Evolutionary conservation across 2,888 invertebrate species (phyloP), one percentile per base, ranked within the genome.

Genomic region (Orthosia incerta): DNA sequence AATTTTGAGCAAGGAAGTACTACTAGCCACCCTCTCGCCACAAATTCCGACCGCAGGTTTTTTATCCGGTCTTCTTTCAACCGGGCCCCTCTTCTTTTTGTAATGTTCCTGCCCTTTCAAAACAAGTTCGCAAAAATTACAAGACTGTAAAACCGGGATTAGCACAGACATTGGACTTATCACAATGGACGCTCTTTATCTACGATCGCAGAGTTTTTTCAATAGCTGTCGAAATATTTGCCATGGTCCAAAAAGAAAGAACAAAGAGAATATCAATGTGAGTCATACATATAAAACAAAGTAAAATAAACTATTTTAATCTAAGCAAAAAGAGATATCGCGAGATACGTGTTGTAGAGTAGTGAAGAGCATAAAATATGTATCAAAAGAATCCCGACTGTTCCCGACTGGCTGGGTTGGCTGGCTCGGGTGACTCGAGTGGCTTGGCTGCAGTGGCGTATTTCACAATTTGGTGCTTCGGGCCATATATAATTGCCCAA

Each of bases 291-390:
- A 69, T 71, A 88, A 90, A 90, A 88, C 87, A 90, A 88, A 89
- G 86, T 80, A 85, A 87, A 87, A 87, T 88, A 89, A 91, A 93
- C 90, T 91, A 91, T 92, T 92, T 91, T 92, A 92, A 92, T 93
- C 90, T 91, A 89, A 91, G 89, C 89, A 91, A 90, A 89, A 90
- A 89, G 90, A 92, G 91, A 91, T 89, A 90, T 92, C 88, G 89
- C 88, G 88, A 88, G 91, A 90, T 91, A 91, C 91, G 90, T 92
- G 91, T 92, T 90, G 90, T 87, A 89, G 89, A 93, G 91, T 93
- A 92, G 92, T 91, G 90, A 91, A 90, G 87, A 92, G 91, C 93
- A 95, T 96, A 94, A 95, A 95, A 95, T 95, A 96, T 96, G 95
- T 95, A 96, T 95, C 95, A 95, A 96, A 96, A 93, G 94, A 93